Conservation (phyloP, 2,888 invertebrate species). For the Dorcus parallelipipedus region DNA sequence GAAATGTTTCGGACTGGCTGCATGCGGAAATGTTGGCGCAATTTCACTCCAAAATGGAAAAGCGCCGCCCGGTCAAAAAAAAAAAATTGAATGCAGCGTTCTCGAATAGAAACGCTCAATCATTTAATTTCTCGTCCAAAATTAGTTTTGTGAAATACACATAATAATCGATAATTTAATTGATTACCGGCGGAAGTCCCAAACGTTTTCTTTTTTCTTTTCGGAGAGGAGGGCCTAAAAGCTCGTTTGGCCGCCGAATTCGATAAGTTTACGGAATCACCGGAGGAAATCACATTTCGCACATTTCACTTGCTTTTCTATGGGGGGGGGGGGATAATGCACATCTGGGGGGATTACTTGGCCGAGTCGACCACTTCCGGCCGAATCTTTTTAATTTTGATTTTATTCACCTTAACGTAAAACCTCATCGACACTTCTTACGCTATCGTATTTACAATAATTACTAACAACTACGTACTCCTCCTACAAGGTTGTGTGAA, state of each 20-base stretch:
- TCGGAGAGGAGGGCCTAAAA: neutral
- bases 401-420: slow-evolving; percentile 3
- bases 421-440: neutral
- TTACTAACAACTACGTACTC: no score
- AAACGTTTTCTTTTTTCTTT: slow-evolving; percentile 1
- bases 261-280: slow-evolving; percentile 12
- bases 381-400: slow-evolving; percentile 3
- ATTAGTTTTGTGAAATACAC: slow-evolving; percentile 1
- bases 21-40: neutral
- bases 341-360: slow-evolving; percentile 7
- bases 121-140: no score
- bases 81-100: no score
- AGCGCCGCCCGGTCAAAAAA: no score
- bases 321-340: slow-evolving; percentile 5
- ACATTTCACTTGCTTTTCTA: slow-evolving; percentile 10
- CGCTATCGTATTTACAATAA: slow-evolving; percentile 1
- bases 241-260: slow-evolving; percentile 4
- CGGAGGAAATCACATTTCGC: slow-evolving; percentile 12
- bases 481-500: no score
- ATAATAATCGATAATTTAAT: slow-evolving; percentile 9
- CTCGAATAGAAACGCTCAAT: no score
- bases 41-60: no score
- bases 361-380: slow-evolving; percentile 1
- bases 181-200: neutral
- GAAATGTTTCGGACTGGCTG: no score